Percentiles rank a stretch among this genome's conserved stretches.
These are phyloP conservation scores for Galerucella pusilla DNA, from an alignment of 2,888 invertebrate species.

Conservation along the genomic window DNA sequence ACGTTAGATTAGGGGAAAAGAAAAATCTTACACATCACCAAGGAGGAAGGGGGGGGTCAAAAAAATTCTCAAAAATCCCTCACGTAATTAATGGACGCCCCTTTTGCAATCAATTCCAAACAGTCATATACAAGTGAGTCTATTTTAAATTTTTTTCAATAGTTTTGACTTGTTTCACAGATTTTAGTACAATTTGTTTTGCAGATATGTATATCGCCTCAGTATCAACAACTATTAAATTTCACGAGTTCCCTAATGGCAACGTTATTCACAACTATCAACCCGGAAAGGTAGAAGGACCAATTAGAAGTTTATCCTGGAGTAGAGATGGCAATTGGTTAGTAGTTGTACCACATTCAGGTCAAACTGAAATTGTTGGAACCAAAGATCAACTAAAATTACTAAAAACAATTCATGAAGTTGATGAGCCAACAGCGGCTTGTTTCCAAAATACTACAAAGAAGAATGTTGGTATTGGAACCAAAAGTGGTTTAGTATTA, in stretches of 20 bases:
- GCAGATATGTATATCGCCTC: slow-evolving; percentile 69
- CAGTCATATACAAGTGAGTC: too few relatives aligned
- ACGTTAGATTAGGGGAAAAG: too few relatives aligned
- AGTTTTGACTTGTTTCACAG: neutral
- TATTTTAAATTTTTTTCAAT: neutral
- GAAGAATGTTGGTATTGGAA: slow-evolving; percentile 58
- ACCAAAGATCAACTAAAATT: slow-evolving; percentile 58
- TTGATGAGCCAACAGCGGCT: slow-evolving; percentile 61
- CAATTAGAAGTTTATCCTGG: slow-evolving; percentile 61
- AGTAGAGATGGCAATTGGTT: slow-evolving; percentile 63
- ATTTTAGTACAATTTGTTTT: slow-evolving; percentile 22
- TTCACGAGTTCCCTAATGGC: slow-evolving; percentile 69
- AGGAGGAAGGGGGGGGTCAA: too few relatives aligned
- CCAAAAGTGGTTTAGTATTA: slow-evolving; percentile 58
- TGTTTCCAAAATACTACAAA: slow-evolving; percentile 61
- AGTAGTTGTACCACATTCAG: slow-evolving; percentile 59
- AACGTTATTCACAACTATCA: slow-evolving; percentile 68
- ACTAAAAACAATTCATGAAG: slow-evolving; percentile 57
- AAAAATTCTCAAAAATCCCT: too few relatives aligned
- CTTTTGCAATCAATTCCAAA: too few relatives aligned
- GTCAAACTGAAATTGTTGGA: slow-evolving; percentile 60
- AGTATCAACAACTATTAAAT: slow-evolving; percentile 68
- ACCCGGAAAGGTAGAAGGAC: slow-evolving; percentile 53
- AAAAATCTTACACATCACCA: too few relatives aligned
- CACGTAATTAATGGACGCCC: too few relatives aligned